Conservation (phyloP, 1,140 invertebrate species). For the Trichoplusia ni region DNA sequence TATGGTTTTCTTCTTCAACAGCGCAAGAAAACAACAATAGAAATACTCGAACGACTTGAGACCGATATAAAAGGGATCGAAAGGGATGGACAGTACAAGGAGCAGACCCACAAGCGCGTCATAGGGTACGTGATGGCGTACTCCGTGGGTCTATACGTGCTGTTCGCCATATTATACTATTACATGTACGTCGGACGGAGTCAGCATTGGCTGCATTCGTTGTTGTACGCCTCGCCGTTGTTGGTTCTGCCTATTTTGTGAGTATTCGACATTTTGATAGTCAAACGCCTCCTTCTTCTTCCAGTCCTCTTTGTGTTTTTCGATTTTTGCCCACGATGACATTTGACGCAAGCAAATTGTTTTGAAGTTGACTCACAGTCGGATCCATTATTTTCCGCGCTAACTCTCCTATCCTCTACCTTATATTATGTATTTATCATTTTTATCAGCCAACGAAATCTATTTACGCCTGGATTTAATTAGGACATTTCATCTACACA, state of each 20-base stretch:
- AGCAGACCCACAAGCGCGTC: conserved; percentile 89
- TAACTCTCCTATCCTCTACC: too few species aligned
- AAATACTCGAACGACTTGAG: conserved; percentile 89
- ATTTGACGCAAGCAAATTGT: too few species aligned
- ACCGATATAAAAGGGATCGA: conserved; percentile 91
- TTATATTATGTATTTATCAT: too few species aligned
- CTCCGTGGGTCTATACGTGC: conserved; percentile 90
- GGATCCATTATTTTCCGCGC: too few species aligned
- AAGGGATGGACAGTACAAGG: conserved; percentile 89
- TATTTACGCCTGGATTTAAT: too few species aligned
- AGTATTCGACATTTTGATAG: conserved; percentile 73
- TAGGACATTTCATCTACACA: too few species aligned
- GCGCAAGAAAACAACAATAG: conserved; percentile 91
- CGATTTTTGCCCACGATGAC: too few species aligned
- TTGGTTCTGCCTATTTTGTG: conserved; percentile 90
- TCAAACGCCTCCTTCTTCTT: too few species aligned
- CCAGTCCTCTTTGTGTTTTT: too few species aligned
- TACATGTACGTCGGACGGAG: conserved; percentile 85
- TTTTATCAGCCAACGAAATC: too few species aligned
- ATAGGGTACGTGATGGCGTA: conserved; percentile 90
- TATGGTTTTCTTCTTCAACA: conserved; percentile 83
- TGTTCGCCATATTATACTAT: conserved; percentile 86
- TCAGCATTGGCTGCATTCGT: conserved; percentile 54
- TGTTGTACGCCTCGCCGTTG: conserved; percentile 88
- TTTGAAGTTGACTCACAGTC: too few species aligned